Base-by-base conservation (phyloP, 2,797 vertebrate genomes). In the Catharus ustulatus region DNA sequence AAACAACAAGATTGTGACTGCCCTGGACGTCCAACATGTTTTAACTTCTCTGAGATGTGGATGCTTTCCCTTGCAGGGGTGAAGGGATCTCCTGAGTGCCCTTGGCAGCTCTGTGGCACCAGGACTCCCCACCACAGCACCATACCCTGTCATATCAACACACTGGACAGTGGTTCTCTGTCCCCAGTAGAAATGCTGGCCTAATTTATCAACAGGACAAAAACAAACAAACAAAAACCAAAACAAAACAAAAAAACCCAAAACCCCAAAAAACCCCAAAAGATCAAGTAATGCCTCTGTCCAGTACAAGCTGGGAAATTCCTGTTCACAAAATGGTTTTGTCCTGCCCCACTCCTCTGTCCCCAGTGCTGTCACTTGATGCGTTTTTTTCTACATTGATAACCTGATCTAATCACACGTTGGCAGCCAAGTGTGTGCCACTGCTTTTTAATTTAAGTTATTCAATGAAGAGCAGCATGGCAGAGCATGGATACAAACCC, bases 281-380 rank as follows among this genome's bases (percentile, higher is more conserved):
- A n/a, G n/a, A 5, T 38, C 21, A 79, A 63, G 63, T 15, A 30
- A 38, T 38, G 3, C 17, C 12, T 38, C 63, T 80, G 11, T 71
- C 30, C 21, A 11, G 38, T 74, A 19, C 18, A 48, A 54, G 27
- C 1, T 73, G n/a, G 36, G 66, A 32, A 14, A 42, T 63, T 75
- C 34, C 38, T 79, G 55, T 10, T 32, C 36, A 55, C 14, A 42
- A 51, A 76, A 55, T 30, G 11, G 7, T 14, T 90, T 78, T 87
- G 24, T 83, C 10, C 27, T 89, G 58, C 9, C 34, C 12, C 16
- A n/a, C 6, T 8, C 6, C n/a, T 19, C 0, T 19, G 5, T n/a
- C 20, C 11, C 24, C 54, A 32, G 22, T 36, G 30, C 55, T 83
- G 57, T 71, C 43, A 34, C 26, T n/a, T 2, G 0, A 4, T 75